These are phyloP conservation scores for Drosophila nr. perissopoda DNA, from an alignment of 2,888 invertebrate genomes.

Conservation along the genomic window DNA sequence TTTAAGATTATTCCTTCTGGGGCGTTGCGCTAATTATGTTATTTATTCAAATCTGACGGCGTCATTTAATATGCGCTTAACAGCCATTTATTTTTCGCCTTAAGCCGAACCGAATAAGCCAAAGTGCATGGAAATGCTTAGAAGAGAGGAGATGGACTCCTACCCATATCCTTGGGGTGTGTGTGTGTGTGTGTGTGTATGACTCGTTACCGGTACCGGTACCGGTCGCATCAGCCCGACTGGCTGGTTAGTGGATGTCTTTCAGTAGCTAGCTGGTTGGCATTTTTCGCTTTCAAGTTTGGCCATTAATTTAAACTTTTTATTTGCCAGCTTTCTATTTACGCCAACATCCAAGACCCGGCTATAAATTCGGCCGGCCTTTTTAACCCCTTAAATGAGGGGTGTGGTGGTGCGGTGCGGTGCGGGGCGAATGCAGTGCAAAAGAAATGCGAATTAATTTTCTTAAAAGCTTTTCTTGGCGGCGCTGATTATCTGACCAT, in stretches of 20 bases:
- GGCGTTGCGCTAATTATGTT: constrained; percentile 40
- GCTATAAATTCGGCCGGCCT: constrained; percentile 67
- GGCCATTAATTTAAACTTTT: constrained; percentile 77
- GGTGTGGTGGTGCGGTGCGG: background rate
- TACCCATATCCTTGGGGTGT: constrained; percentile 8
- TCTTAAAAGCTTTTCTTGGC: constrained; percentile 80
- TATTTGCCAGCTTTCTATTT: constrained; percentile 66
- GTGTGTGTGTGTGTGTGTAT: constrained; percentile 2
- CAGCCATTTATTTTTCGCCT: constrained; percentile 57
- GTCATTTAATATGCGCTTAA: constrained; percentile 63
- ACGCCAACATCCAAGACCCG: constrained; percentile 50
- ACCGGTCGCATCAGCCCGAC: constrained; percentile 26
- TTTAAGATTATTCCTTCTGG: background rate
- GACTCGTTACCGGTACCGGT: constrained; percentile 26
- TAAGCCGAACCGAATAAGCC: constrained; percentile 36
- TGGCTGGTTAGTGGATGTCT: constrained; percentile 27
- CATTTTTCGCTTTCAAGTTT: constrained; percentile 70
- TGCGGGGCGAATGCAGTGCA: constrained; percentile 27
- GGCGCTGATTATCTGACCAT: constrained; percentile 72
- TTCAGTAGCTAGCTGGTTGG: constrained; percentile 23
- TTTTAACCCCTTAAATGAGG: constrained; percentile 44
- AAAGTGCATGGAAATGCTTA: constrained; percentile 48
- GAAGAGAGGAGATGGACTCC: background rate
- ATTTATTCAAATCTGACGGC: constrained; percentile 30
- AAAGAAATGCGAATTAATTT: constrained; percentile 75